Base-by-base conservation (phyloP, 2,113 vertebrate species). In the Bubalus kerabau region DNA sequence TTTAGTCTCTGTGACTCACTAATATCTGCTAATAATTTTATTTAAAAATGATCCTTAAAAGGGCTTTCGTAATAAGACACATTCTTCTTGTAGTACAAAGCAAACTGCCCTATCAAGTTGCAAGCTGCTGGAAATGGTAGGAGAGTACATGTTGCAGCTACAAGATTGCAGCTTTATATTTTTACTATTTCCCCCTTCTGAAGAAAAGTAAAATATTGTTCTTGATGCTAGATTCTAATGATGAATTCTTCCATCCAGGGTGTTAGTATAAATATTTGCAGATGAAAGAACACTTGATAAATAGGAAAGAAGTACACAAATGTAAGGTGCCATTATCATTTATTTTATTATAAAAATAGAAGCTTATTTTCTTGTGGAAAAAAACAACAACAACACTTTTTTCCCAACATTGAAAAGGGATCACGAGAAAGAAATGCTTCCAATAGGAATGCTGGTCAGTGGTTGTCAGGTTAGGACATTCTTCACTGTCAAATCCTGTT, bases 401-500 rank as follows among this genome's bases (percentile, higher is more conserved):
- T 6, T 7, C 7, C 19, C 21, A n/a, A 94, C 81, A 89, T 91
- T 98, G 98, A 98, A 98, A 98, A 98, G 94, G 82, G 98, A 98
- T 97, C 98, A 93, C 2, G 3, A 98, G 98, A 98, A 98, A 94
- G 96, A 97, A 96, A 82, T 95, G 91, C 96, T 98, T 98, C 98
- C 98, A 98, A 98, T 98, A 98, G 98, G 98, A 98, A 97, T 98
- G 97, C 98, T 99, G 98, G 98, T 97, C 97, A 98, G 98, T 98
- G 98, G 98, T 97, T 98, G 98, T 98, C 98, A 98, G 97, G 97
- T 98, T 95, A 93, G 98, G 95, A 98, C 98, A 98, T 98, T 98
- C 98, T 98, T 98, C 97, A 98, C 98, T 99, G 99, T 99, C 98
- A 98, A 97, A 98, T 98, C 98, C 81, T 98, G 98, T 99, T 99